phyloP scores from a whole-genome alignment of 2,888 invertebrate species.

The Dysmachus trigonus region DNA sequence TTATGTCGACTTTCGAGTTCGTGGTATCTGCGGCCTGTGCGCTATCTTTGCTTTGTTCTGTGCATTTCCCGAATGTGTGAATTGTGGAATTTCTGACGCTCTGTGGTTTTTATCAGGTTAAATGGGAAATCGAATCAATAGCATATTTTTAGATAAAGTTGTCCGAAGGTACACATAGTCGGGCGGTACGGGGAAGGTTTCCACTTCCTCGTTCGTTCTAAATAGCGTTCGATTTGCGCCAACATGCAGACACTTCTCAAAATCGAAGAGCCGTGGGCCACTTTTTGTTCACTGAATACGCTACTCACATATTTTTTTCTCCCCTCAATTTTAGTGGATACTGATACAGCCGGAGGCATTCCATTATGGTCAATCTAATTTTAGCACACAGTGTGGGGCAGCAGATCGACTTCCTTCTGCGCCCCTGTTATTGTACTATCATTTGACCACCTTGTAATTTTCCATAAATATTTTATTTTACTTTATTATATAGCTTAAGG shows the following conservation, averaged over 20 bases:
- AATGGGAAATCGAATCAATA: conserved; percentile 1
- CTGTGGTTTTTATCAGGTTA: neutral
- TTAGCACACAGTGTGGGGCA: neutral
- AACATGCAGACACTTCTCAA: neutral
- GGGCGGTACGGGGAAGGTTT: neutral
- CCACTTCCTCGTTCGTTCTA: neutral
- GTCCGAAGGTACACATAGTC: neutral
- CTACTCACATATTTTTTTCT: neutral
- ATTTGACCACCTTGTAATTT: no score
- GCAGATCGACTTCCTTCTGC: neutral
- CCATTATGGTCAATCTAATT: neutral
- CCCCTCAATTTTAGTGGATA: neutral
- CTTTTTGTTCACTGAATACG: neutral
- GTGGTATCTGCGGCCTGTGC: neutral
- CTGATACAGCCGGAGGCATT: neutral
- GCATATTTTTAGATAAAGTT: neutral
- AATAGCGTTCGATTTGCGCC: neutral
- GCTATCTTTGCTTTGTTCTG: neutral
- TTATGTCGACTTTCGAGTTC: neutral
- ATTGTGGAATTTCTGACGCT: neutral
- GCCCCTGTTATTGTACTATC: no score
- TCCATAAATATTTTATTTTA: no score
- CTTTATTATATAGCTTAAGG: no score
- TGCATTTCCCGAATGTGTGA: neutral
- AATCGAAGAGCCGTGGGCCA: neutral